Evolutionary conservation across 2,888 invertebrate species (phyloP).

Genomic region (Chrysolina oricalcia): DNA sequence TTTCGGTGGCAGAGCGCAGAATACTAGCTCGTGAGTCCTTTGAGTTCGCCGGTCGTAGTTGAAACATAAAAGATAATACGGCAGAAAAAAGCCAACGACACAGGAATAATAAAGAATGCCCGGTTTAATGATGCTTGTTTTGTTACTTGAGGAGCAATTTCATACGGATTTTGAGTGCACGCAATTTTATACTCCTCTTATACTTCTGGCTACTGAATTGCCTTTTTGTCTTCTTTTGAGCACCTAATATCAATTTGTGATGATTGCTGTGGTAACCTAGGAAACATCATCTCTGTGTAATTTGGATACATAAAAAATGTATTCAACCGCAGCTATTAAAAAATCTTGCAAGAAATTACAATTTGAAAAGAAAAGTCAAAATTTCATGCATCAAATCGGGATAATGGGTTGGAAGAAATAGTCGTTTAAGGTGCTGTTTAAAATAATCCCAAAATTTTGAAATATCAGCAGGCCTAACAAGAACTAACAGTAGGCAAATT

Average conservation of each 20-base stretch:
- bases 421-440: too few relatives aligned
- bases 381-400: too few relatives aligned
- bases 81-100: slow-evolving; percentile 67
- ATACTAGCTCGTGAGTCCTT: slow-evolving; percentile 65
- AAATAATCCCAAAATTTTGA: too few relatives aligned
- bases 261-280: not conserved
- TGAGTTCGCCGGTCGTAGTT: slow-evolving; percentile 65
- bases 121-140: slow-evolving; percentile 68
- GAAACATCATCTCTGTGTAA: not conserved
- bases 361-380: too few relatives aligned
- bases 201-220: slow-evolving; percentile 39
- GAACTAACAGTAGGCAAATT: too few relatives aligned
- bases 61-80: slow-evolving; percentile 68
- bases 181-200: slow-evolving; percentile 58
- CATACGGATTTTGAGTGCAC: slow-evolving; percentile 60
- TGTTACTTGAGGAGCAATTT: slow-evolving; percentile 63
- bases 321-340: not conserved
- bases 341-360: too few relatives aligned
- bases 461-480: too few relatives aligned
- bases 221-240: slow-evolving; percentile 47
- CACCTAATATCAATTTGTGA: slow-evolving; percentile 31
- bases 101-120: slow-evolving; percentile 68
- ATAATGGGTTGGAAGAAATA: too few relatives aligned
- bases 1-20: slow-evolving; percentile 59
- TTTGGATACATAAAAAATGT: not conserved